Evolutionary conservation across 2,797 vertebrate species (phyloP).

Genomic region (Potorous gilbertii): DNA sequence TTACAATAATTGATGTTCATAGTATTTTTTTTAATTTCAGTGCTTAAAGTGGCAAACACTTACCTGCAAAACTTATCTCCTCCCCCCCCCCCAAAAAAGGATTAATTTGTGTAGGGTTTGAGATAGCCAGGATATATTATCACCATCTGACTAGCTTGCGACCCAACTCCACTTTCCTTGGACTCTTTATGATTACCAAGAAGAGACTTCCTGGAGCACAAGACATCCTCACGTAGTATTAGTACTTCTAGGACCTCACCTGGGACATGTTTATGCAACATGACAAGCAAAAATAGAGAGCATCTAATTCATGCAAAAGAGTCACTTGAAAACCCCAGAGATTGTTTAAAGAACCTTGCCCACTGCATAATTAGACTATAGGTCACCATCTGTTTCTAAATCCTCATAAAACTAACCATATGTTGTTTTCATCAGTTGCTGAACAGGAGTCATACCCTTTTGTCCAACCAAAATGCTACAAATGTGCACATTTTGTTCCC

Average conservation of each 20-base stretch:
- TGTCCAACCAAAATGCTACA: conserved; percentile 30
- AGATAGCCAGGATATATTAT: not conserved
- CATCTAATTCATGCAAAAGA: conserved; percentile 72
- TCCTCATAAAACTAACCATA: conserved; percentile 82
- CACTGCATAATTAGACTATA: conserved; percentile 79
- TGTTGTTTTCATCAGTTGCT: conserved; percentile 77
- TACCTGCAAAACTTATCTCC: not conserved
- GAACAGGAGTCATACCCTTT: conserved; percentile 11
- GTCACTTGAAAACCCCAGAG: conserved; percentile 68
- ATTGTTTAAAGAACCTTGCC: conserved; percentile 77
- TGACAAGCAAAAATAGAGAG: conserved; percentile 59
- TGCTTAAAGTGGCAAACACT: not conserved
- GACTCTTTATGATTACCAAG: not conserved
- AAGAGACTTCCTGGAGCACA: not conserved
- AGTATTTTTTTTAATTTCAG: not conserved
- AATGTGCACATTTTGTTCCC: not conserved
- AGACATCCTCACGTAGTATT: not conserved
- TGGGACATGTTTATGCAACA: conserved; percentile 41
- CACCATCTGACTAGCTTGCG: not conserved
- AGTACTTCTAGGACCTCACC: conserved; percentile 36
- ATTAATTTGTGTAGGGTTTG: not conserved
- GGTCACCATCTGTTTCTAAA: conserved; percentile 81
- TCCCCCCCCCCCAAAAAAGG: not conserved
- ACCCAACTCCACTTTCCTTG: not conserved
- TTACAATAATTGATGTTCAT: not conserved